Evolutionary conservation across 2,888 invertebrate species (phyloP).

Genomic region (Athripsodes cinereus): DNA sequence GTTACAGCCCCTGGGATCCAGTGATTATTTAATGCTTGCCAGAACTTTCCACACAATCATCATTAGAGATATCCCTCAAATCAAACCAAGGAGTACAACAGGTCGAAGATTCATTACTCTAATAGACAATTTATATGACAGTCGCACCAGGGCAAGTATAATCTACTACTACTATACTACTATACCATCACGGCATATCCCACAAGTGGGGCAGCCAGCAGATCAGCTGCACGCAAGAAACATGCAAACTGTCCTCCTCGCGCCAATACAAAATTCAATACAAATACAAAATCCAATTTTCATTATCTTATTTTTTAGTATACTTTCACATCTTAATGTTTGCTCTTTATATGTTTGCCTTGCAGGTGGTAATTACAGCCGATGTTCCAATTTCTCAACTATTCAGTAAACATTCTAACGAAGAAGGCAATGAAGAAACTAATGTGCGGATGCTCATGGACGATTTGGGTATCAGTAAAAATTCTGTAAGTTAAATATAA

Average conservation of each 20-base stretch:
- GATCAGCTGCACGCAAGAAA: too few species aligned
- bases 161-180: too few species aligned
- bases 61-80: conserved; percentile 79
- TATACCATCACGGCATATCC: too few species aligned
- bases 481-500: conserved; percentile 51
- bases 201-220: too few species aligned
- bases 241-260: too few species aligned
- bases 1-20: conserved; percentile 82
- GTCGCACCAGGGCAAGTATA: conserved; percentile 62
- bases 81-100: conserved; percentile 74
- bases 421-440: conserved; percentile 56
- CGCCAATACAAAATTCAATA: too few species aligned
- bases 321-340: not conserved
- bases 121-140: conserved; percentile 95
- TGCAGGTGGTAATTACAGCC: conserved; percentile 78
- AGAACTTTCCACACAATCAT: conserved; percentile 94
- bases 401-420: conserved; percentile 51
- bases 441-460: conserved; percentile 89
- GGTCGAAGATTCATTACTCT: conserved; percentile 92
- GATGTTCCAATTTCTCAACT: conserved; percentile 70
- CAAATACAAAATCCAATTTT: too few species aligned
- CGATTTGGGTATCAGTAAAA: conserved; percentile 79
- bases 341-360: not conserved
- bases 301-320: too few species aligned
- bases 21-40: conserved; percentile 88